Base-by-base conservation (phyloP, 2,888 invertebrate genomes). In the Homarus gammarus region DNA sequence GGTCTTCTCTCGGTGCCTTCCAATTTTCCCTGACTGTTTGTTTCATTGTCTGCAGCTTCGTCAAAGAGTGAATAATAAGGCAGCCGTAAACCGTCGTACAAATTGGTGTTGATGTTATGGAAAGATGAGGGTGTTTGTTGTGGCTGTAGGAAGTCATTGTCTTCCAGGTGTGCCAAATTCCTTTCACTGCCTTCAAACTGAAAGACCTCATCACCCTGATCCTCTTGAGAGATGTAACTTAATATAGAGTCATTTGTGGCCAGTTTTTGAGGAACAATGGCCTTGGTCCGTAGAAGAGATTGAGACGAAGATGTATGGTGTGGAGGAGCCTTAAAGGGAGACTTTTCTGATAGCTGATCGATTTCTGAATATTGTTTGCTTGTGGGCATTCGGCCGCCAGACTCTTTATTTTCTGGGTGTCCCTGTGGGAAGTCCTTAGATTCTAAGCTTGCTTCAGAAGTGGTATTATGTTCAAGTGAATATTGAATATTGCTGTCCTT, bases 81-180 rank as follows among this genome's bases (percentile, higher is more conserved):
- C 27, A 73, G 12, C 40, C 73, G 36, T 38, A 73, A 73, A 73
- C 73, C 73, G 73, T 73, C 38, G 18, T 73, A 73, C 22, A 73
- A 38, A 27, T 40, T 38, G 22, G 73, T 40, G 38, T 73, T 40
- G 40, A 73, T 73, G 27, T 38, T 40, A 22, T n/a, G 22, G 22
- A 73, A 10, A 40, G 36, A 22, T 22, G 73, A 18, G 36, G 73
- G 36, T 73, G 73, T 73, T 38, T 22, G 38, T n/a, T 73, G 73
- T 18, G 27, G 73, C 18, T 15, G 38, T 12, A 73, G 38, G 31
- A 70, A 70, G n/a, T 36, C 22, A n/a, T 27, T 70, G 27, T 40
- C 40, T 40, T 73, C n/a, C 38, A 40, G 73, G 2, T 73, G 36
- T 22, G 73, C 38, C 38, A 73, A 18, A 12, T 73, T 5, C 38